phyloP scores from a whole-genome alignment of 2,797 vertebrate genomes.

The Rhabdomys pumilio region DNA sequence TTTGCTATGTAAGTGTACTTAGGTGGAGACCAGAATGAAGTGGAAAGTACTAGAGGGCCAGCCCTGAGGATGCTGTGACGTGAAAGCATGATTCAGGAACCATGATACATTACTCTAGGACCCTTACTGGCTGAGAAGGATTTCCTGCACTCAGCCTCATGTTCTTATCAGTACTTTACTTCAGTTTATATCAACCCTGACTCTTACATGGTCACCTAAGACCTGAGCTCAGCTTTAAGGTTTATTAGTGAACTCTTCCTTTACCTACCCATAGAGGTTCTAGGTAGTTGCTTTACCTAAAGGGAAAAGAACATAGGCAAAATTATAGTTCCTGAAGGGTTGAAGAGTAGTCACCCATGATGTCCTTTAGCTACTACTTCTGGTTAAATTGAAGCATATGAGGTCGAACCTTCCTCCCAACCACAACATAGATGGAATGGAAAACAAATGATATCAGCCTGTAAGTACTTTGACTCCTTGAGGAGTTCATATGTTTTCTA shows the following conservation, averaged over 20 bases:
- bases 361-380: background rate
- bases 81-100: background rate
- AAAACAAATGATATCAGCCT: background rate
- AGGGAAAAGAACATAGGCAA: slow-evolving; percentile 31
- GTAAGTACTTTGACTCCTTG: background rate
- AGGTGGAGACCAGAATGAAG: background rate
- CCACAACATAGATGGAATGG: background rate
- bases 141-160: background rate
- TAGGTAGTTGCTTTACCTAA: slow-evolving; percentile 27
- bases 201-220: background rate
- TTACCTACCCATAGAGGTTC: background rate
- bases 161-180: background rate
- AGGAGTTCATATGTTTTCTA: background rate
- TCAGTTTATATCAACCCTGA: background rate
- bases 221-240: background rate
- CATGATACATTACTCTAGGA: background rate
- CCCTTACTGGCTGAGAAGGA: background rate
- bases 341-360: slow-evolving; percentile 20
- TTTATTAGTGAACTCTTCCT: slow-evolving; percentile 14
- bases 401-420: background rate
- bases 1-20: background rate
- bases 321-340: slow-evolving; percentile 24
- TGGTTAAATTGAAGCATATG: slow-evolving; percentile 36
- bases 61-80: background rate
- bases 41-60: background rate